A percentile compares a stretch with the other conserved stretches of the same genome.
phyloP scores from a whole-genome alignment of 2,888 invertebrate species.

The Leptopilina myrica region DNA sequence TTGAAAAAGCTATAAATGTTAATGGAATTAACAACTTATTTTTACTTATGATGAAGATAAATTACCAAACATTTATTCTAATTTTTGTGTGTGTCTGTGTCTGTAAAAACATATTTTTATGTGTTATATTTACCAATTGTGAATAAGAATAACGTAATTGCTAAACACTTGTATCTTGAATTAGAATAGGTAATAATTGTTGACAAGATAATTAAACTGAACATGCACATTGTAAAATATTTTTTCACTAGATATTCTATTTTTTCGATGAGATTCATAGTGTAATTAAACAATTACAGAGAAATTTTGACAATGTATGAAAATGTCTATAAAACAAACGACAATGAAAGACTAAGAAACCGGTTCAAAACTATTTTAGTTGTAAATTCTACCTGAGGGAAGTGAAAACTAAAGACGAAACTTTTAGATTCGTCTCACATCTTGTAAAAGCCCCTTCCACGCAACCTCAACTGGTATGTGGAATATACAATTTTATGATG shows the following conservation, averaged over 20 bases:
- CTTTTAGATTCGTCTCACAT: neutral
- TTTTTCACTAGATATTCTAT: neutral
- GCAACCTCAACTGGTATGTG: neutral
- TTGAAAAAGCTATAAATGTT: no score
- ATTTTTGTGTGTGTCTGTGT: neutral
- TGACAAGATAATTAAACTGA: neutral
- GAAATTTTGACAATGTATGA: no score
- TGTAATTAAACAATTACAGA: neutral
- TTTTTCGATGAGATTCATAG: neutral
- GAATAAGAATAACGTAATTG: neutral
- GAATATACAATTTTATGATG: neutral
- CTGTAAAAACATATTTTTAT: neutral
- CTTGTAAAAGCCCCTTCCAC: neutral
- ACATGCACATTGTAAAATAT: neutral
- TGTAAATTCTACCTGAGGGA: constrained; percentile 4
- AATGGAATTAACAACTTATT: no score
- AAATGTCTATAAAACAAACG: neutral
- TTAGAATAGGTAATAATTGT: neutral
- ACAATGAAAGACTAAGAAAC: neutral
- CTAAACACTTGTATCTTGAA: neutral
- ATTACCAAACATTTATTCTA: neutral
- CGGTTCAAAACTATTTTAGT: constrained; percentile 12
- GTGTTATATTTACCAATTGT: constrained; percentile 4
- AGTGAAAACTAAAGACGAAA: constrained; percentile 21
- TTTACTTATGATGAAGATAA: neutral